Percentiles rank a stretch among this genome's conserved stretches.
Evolutionary conservation across 2,113 vertebrate species (phyloP).

Genomic region (Myxocyprinus asiaticus): DNA sequence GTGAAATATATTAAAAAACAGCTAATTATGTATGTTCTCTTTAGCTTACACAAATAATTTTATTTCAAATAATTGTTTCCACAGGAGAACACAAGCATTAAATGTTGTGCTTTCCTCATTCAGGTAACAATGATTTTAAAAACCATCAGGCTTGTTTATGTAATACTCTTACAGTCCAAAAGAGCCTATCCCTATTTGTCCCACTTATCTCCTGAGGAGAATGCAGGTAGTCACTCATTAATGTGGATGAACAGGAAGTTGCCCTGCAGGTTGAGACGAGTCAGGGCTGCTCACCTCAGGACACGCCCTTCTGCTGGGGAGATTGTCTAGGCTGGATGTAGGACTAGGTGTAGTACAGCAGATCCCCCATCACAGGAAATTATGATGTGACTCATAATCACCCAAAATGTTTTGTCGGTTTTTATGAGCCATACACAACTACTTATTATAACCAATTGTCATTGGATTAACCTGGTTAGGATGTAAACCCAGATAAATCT

Average conservation of each 20-base stretch:
- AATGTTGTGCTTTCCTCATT: neutral
- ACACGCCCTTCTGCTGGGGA: neutral
- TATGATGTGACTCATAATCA: neutral
- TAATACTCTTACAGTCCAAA: neutral
- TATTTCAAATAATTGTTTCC: neutral
- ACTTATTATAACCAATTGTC: neutral
- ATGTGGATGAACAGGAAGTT: constrained; percentile 13
- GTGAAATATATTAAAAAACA: neutral
- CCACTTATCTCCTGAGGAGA: neutral
- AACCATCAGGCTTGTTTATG: neutral
- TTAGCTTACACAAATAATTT: neutral
- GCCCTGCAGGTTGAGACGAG: constrained; percentile 16
- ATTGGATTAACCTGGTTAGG: neutral
- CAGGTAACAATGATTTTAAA: neutral
- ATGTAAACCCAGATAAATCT: neutral
- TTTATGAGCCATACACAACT: neutral
- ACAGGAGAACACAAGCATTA: no score
- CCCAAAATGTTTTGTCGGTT: neutral
- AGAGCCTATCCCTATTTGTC: neutral
- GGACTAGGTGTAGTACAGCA: no score
- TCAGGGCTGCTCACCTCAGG: neutral
- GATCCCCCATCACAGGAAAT: neutral
- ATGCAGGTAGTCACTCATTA: constrained; percentile 1
- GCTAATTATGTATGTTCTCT: neutral
- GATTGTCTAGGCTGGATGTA: neutral